Evolutionary conservation across 1,140 invertebrate species (phyloP).

Genomic region (Sycophaga agraensis): DNA sequence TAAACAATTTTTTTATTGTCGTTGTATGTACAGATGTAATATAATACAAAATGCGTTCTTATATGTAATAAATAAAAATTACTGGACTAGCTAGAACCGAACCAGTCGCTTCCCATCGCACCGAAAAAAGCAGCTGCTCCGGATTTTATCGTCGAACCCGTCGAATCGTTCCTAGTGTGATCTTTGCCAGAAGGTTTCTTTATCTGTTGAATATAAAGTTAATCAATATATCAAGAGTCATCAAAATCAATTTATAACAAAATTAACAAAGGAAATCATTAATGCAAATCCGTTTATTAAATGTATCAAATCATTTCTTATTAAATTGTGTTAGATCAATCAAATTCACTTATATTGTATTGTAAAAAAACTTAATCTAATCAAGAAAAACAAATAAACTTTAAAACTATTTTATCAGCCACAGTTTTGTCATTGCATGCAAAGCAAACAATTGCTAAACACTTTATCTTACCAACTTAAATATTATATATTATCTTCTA

Average conservation of each 20-base stretch:
- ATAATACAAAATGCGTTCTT: slow-evolving; percentile 8
- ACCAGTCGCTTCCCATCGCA: slow-evolving; percentile 78
- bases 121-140: slow-evolving; percentile 76
- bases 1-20: slow-evolving; percentile 8
- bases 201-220: slow-evolving; percentile 40
- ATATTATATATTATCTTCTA: slow-evolving; percentile 1
- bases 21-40: slow-evolving; percentile 13
- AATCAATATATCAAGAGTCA: too few relatives aligned
- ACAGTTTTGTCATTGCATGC: background rate
- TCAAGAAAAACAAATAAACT: too few relatives aligned
- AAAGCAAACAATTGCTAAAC: too few relatives aligned
- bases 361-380: background rate
- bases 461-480: slow-evolving; percentile 22
- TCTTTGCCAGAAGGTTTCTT: slow-evolving; percentile 44
- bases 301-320: background rate
- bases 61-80: slow-evolving; percentile 3
- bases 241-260: too few relatives aligned
- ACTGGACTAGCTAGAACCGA: slow-evolving; percentile 53
- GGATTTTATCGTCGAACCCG: slow-evolving; percentile 61
- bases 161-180: slow-evolving; percentile 46
- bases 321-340: background rate
- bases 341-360: too few relatives aligned
- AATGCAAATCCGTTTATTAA: background rate
- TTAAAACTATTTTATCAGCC: background rate
- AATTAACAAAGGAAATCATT: background rate